Evolutionary conservation across 2,113 vertebrate genomes (phyloP).

Genomic region (Vulpes vulpes): DNA sequence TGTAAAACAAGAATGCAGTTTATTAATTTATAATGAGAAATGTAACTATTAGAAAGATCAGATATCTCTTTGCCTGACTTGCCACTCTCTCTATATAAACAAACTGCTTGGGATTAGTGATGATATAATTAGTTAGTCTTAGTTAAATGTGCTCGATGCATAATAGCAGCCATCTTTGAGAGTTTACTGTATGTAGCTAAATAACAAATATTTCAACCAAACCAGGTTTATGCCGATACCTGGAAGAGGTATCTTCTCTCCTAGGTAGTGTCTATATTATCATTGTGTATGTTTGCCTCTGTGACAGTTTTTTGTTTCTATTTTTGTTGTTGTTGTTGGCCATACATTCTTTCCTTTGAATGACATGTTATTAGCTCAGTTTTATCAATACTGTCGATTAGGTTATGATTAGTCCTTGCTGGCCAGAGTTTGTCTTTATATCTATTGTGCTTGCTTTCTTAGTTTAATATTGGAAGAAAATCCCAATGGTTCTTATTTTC

Average conservation of each 20-base stretch:
- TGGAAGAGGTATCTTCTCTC: background rate
- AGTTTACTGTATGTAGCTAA: background rate
- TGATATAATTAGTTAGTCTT: background rate
- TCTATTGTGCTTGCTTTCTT: conserved; percentile 8
- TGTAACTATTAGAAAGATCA: background rate
- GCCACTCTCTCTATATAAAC: background rate
- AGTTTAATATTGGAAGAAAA: conserved; percentile 38
- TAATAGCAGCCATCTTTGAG: background rate
- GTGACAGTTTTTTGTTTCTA: background rate
- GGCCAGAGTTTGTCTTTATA: background rate
- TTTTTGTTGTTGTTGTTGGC: background rate
- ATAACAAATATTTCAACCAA: background rate
- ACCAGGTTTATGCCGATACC: background rate
- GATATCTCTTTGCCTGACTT: background rate
- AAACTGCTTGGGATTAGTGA: background rate
- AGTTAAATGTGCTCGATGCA: background rate
- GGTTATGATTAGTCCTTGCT: background rate
- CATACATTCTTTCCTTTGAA: background rate
- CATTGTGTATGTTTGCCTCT: background rate
- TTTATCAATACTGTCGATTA: background rate
- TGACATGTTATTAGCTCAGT: background rate
- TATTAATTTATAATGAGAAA: conserved; percentile 53
- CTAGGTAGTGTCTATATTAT: background rate
- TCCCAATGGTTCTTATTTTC: background rate
- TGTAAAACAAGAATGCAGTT: conserved; percentile 23